Base-by-base conservation (phyloP, 2,113 vertebrate genomes). In the Thinocorus orbignyianus region DNA sequence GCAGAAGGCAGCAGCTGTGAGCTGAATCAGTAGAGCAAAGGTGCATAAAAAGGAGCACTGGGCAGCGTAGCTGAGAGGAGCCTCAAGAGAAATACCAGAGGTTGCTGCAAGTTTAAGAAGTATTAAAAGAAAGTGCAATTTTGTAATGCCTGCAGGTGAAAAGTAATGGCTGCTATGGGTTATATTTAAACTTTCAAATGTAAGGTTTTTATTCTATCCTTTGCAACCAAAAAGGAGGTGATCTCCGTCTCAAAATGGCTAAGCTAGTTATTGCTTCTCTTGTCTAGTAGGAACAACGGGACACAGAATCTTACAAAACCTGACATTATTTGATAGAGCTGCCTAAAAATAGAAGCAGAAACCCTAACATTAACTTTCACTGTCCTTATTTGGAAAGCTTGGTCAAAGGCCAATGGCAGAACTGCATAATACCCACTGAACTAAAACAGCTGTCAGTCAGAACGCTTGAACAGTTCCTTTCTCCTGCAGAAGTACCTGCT, bases 31-130 rank as follows among this genome's bases (percentile, higher is more conserved):
- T 3, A 12, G 35, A 65, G 54, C 44, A 78, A 37, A 46, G 49
- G 26, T 0, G 2, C 4, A 11, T 1, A 1, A 31, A 14, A 14
- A 62, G 52, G 18, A 49, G 35, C 3, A 1, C 33, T 9, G 31
- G 37, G 52, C 16, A 61, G 58, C 46, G 11, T n/a, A 20, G 30
- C 39, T 41, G 28, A 0, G 3, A 61, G 46, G 17, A 62, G n/a
- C 48, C 31, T 44, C 66, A 10, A 24, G 17, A 35, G 8, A 39
- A 82, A 60, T 12, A 54, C 4, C 35, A 48, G 57, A 79, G 33
- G 18, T 24, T 77, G 19, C 49, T 61, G 41, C 5, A 4, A 83
- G 18, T 82, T 73, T 41, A 41, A 86, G 22, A 25, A 24, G 17
- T 14, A 7, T 30, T 64, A 54, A 37, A 18, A 80, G 44, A 62